Conservation (phyloP, 2,888 invertebrate species). For the Dioctria rufipes region DNA sequence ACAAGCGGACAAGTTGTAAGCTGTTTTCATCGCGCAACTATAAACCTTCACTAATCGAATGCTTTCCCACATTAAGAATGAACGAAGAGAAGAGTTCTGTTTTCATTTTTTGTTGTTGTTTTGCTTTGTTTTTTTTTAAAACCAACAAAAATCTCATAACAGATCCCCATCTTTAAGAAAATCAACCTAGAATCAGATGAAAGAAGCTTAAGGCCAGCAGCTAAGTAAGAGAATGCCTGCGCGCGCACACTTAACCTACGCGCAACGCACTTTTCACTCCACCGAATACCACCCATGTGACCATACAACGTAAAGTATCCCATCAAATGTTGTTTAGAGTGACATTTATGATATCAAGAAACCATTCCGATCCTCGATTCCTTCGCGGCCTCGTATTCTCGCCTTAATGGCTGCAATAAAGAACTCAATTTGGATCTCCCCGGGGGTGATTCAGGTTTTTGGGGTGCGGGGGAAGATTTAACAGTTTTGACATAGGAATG, state of each 20-base stretch:
- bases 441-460: not conserved
- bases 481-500: conserved; percentile 32
- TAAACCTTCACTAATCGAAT: no score
- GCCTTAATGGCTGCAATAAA: conserved; percentile 46
- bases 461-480: conserved; percentile 17
- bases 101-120: no score
- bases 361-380: conserved; percentile 47
- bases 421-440: conserved; percentile 39
- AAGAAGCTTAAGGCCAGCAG: conserved; percentile 24
- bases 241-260: conserved; percentile 36
- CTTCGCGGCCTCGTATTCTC: conserved; percentile 34
- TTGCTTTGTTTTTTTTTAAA: not conserved
- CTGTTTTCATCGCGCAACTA: no score
- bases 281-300: conserved; percentile 46
- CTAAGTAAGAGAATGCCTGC: conserved; percentile 16
- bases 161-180: conserved; percentile 3
- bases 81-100: no score
- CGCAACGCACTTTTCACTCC: not conserved
- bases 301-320: conserved; percentile 39
- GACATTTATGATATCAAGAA: conserved; percentile 53
- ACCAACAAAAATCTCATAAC: conserved; percentile 13
- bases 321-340: conserved; percentile 53
- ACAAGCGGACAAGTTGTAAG: no score
- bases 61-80: conserved; percentile 22
- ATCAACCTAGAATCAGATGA: conserved; percentile 5